A percentile compares a stretch with the other conserved stretches of the same genome.
Conservation (phyloP, 2,888 invertebrate species). For the Andrena haemorrhoa region DNA sequence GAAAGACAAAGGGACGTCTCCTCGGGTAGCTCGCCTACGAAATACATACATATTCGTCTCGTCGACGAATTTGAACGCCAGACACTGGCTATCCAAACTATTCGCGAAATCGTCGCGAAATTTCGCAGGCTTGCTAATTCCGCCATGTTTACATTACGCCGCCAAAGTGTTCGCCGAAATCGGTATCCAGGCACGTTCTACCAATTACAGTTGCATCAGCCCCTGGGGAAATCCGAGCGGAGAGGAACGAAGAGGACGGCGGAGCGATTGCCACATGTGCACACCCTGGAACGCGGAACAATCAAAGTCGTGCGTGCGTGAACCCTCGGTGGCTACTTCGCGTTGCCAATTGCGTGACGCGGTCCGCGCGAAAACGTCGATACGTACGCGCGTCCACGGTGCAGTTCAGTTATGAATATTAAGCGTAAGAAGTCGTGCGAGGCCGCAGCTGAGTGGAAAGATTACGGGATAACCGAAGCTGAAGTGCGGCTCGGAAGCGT, state of each 20-base stretch:
- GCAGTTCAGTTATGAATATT: background rate
- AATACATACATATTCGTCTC: background rate
- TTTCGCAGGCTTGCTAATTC: slow-evolving; percentile 40
- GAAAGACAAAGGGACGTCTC: background rate
- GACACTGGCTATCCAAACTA: background rate
- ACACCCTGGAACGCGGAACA: slow-evolving; percentile 66
- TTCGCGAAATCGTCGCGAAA: slow-evolving; percentile 43
- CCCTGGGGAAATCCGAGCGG: slow-evolving; percentile 65
- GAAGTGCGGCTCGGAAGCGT: background rate
- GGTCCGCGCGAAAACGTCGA: slow-evolving; percentile 15
- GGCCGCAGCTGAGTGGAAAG: background rate
- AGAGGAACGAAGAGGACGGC: slow-evolving; percentile 51
- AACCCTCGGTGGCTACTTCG: slow-evolving; percentile 29
- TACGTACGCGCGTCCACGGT: background rate
- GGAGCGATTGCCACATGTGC: slow-evolving; percentile 30
- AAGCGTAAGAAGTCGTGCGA: too few species aligned
- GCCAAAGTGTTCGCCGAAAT: slow-evolving; percentile 59
- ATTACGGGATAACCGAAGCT: background rate
- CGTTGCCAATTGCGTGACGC: slow-evolving; percentile 9
- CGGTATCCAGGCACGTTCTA: slow-evolving; percentile 58
- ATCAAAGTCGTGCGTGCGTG: slow-evolving; percentile 60
- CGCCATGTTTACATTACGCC: slow-evolving; percentile 10
- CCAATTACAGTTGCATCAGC: slow-evolving; percentile 66
- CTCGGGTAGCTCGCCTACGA: too few species aligned
- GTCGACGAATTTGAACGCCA: slow-evolving; percentile 1